These are phyloP conservation scores for Dascyllus trimaculatus DNA, from an alignment of 2,113 vertebrate species.

Conservation along the genomic window DNA sequence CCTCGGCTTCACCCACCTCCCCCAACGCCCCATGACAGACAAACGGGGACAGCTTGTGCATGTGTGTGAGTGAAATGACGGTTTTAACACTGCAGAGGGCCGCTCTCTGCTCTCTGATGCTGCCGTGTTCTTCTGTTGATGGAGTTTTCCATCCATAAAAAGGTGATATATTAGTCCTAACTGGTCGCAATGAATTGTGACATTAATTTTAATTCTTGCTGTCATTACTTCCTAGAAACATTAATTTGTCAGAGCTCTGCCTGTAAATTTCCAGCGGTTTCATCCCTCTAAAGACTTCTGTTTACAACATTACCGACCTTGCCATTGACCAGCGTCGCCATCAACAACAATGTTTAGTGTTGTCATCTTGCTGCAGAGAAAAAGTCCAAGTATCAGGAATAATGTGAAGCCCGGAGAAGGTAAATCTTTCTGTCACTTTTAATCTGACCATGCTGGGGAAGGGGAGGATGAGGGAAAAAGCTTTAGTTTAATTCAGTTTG, in stretches of 20 bases:
- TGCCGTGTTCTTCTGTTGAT: constrained; percentile 2
- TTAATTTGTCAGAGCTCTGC: constrained; percentile 31
- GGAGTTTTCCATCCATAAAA: constrained; percentile 8
- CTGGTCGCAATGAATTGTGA: not conserved
- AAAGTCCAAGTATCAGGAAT: constrained; percentile 20
- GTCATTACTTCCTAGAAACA: constrained; percentile 40
- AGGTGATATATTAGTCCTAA: constrained; percentile 17
- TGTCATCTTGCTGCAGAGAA: constrained; percentile 15
- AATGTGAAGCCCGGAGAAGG: constrained; percentile 29
- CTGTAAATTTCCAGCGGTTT: constrained; percentile 37
- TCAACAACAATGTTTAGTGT: constrained; percentile 20
- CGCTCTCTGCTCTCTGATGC: not conserved
- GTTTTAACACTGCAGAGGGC: not conserved
- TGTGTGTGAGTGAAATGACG: constrained; percentile 38
- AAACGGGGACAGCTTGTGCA: constrained; percentile 47
- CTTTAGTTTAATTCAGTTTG: not conserved
- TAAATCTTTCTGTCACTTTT: constrained; percentile 37
- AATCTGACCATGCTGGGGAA: not conserved
- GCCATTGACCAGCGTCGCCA: constrained; percentile 19
- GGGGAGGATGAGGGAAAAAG: not conserved
- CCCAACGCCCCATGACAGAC: constrained; percentile 31
- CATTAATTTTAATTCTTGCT: constrained; percentile 15
- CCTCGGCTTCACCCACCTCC: constrained; percentile 41
- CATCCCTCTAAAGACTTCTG: constrained; percentile 12
- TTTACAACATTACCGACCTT: constrained; percentile 31